Evolutionary conservation across 2,113 vertebrate genomes (phyloP).

Genomic region (Tetraodon nigroviridis): DNA sequence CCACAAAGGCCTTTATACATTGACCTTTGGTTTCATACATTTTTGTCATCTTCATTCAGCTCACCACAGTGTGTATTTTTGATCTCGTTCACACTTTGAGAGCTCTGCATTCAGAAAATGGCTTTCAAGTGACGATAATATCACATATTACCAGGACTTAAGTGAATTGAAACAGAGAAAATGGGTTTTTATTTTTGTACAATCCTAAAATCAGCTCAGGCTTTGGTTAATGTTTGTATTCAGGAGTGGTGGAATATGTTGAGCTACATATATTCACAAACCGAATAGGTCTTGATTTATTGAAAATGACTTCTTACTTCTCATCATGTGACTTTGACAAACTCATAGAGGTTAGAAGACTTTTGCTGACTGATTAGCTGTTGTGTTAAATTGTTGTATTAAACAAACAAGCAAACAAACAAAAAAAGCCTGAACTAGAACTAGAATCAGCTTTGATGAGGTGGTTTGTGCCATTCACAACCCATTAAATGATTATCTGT

Average conservation of each 20-base stretch:
- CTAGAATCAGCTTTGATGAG: background rate
- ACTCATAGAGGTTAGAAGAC: too few relatives aligned
- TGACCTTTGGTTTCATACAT: background rate
- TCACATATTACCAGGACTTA: background rate
- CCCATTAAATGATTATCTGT: background rate
- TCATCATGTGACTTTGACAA: background rate
- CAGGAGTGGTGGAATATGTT: background rate
- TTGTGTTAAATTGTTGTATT: too few relatives aligned
- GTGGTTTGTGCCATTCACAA: background rate
- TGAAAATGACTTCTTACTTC: background rate
- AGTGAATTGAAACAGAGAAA: background rate
- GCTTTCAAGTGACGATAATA: conserved; percentile 10
- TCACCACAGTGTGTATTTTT: background rate
- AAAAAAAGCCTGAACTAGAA: too few relatives aligned
- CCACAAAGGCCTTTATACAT: conserved; percentile 2
- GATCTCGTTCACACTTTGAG: background rate
- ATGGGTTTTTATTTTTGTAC: background rate
- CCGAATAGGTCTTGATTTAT: too few relatives aligned
- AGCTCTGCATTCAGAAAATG: background rate
- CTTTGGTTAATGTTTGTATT: background rate
- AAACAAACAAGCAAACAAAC: too few relatives aligned
- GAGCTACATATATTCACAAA: background rate
- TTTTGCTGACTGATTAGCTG: too few relatives aligned
- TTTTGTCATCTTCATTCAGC: conserved; percentile 12
- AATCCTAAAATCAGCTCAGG: background rate